Base-by-base conservation (phyloP, 1,140 invertebrate species). In the Helicoverpa armigera region DNA sequence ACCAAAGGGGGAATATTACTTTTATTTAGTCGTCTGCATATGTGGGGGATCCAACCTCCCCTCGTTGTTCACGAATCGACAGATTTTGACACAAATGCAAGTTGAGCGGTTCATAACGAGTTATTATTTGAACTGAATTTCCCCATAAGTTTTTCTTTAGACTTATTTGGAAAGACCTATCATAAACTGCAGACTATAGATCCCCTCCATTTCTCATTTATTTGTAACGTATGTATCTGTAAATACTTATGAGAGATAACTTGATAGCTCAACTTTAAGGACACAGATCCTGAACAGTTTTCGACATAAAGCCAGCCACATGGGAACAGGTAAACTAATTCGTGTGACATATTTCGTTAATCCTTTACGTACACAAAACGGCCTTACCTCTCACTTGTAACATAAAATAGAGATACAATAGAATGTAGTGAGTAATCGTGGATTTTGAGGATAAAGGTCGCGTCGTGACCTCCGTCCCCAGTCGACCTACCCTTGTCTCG, bases 401-500 rank as follows among this genome's bases (percentile, higher is more conserved):
- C n/a, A 48, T 18, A 65, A 48, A 65, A 31, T 16, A 14, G 60
- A 31, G 53, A 54, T 67, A 67, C 43, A 67, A 50, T 67, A 67
- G 10, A 35, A 50, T 67, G 10, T 67, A 67, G 43, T 67, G 10
- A 53, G 16, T 61, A 4, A 23, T 16, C 56, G 56, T 61, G 54
- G 73, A 58, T 61, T 23, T 61, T n/a, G n/a, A 61, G 14, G 51
- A 31, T 18, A 54, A 73, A 75, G 73, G 54, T 60, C 35, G 31
- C 48, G 16, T 18, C 35, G 73, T 50, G 58, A 75, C 73, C 73
- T 75, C 58, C 50, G 29, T 53, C 10, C 73, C 18, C 73, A 67
- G 16, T 43, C 43, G 35, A 13, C 48, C n/a, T 75, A 75, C 73
- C 73, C 73, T 75, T 50, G 73, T 75, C 73, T 60, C 43, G 12